Conservation (phyloP, 1,140 invertebrate species). For the Temnothorax nylanderi region DNA sequence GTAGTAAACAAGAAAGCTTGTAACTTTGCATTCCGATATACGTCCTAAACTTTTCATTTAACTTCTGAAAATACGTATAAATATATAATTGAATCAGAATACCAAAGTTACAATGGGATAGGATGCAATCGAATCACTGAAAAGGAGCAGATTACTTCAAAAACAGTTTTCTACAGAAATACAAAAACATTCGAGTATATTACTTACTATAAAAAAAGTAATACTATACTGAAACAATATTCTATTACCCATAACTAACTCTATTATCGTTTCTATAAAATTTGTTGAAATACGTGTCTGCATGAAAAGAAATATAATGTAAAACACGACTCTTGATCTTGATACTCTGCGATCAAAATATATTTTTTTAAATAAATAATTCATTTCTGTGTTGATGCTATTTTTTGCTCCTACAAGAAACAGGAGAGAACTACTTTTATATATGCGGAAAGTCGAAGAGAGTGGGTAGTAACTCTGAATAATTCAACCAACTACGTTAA, state of each 20-base stretch:
- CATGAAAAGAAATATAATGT: background rate
- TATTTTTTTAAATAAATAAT: conserved; percentile 9
- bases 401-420: background rate
- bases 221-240: background rate
- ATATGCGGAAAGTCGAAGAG: background rate
- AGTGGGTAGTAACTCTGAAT: conserved; percentile 32
- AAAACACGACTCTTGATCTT: background rate
- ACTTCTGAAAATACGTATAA: conserved; percentile 14
- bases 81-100: background rate
- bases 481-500: conserved; percentile 5
- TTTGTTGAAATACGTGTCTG: background rate
- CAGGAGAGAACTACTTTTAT: background rate
- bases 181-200: background rate
- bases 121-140: background rate
- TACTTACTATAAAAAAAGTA: background rate
- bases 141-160: background rate
- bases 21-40: conserved; percentile 5
- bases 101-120: background rate
- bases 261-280: background rate
- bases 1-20: conserved; percentile 8
- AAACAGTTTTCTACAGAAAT: background rate
- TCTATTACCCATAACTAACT: background rate
- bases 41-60: background rate
- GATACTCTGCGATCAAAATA: background rate
- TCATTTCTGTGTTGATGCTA: background rate